These are phyloP conservation scores for Pandion haliaetus DNA, from an alignment of 2,113 vertebrate species.

Conservation along the genomic window DNA sequence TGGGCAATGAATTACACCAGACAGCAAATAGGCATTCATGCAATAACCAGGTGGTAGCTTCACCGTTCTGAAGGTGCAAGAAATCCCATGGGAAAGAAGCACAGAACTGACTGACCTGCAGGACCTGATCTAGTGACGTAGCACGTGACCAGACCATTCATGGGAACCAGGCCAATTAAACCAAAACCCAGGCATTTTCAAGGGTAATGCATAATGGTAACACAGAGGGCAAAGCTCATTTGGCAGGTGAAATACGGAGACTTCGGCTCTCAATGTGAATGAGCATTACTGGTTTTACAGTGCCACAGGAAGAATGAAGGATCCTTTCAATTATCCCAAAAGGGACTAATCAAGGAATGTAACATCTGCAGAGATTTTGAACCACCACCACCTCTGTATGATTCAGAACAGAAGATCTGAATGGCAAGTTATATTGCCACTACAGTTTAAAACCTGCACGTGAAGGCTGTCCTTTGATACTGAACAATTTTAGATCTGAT, in stretches of 20 bases:
- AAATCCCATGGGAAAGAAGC: not conserved
- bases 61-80: not conserved
- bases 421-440: not conserved
- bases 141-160: too few relatives aligned
- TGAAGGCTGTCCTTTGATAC: not conserved
- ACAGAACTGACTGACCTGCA: not conserved
- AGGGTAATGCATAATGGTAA: not conserved
- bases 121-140: not conserved
- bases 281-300: not conserved
- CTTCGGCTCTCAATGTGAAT: rapidly evolving
- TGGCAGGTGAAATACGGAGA: not conserved
- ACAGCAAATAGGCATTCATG: not conserved
- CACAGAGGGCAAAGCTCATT: not conserved
- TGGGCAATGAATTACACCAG: too few relatives aligned
- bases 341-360: not conserved
- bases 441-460: not conserved
- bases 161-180: not conserved
- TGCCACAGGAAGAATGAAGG: not conserved
- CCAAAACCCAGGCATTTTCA: not conserved
- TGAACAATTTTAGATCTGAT: not conserved
- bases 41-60: not conserved
- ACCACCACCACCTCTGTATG: not conserved
- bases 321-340: not conserved
- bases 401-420: not conserved
- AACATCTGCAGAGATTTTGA: not conserved